Conservation (phyloP, 2,888 invertebrate genomes). For the Altica lythri region DNA sequence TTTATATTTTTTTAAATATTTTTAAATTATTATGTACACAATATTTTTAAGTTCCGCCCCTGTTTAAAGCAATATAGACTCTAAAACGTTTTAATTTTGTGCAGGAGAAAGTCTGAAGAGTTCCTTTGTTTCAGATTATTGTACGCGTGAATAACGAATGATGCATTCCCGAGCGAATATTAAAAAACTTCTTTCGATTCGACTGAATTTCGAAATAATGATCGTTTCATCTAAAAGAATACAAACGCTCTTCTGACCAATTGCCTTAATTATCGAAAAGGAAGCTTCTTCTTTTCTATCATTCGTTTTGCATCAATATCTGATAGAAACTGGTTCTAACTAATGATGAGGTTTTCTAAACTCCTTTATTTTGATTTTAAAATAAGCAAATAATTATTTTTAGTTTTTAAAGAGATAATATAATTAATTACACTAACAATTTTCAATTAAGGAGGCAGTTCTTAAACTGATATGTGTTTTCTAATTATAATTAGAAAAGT, state of each 20-base stretch:
- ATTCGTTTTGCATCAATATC: slow-evolving; percentile 25
- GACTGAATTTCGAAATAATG: slow-evolving; percentile 34
- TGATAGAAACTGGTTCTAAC: no score
- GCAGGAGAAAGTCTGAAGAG: slow-evolving; percentile 27
- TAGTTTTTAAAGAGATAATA: no score
- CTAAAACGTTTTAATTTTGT: slow-evolving; percentile 29
- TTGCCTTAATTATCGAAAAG: slow-evolving; percentile 41
- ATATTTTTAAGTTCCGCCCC: slow-evolving; percentile 2
- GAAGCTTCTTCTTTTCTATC: slow-evolving; percentile 29
- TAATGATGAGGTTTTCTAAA: neutral
- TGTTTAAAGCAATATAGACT: no score
- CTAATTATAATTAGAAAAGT: no score
- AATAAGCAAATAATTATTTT: no score
- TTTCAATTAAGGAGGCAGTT: no score
- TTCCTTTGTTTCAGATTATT: slow-evolving; percentile 33
- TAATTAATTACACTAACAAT: no score
- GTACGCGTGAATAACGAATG: slow-evolving; percentile 31
- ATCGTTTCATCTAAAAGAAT: slow-evolving; percentile 32
- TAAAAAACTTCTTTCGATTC: slow-evolving; percentile 34
- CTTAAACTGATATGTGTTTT: no score
- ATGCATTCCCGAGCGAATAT: slow-evolving; percentile 34
- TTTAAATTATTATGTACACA: neutral
- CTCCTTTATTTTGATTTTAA: neutral
- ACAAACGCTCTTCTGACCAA: slow-evolving; percentile 41
- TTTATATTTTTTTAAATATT: no score